These are phyloP conservation scores for Zhuqinia jingwanae DNA, from an alignment of 2,888 invertebrate species.

Conservation along the genomic window DNA sequence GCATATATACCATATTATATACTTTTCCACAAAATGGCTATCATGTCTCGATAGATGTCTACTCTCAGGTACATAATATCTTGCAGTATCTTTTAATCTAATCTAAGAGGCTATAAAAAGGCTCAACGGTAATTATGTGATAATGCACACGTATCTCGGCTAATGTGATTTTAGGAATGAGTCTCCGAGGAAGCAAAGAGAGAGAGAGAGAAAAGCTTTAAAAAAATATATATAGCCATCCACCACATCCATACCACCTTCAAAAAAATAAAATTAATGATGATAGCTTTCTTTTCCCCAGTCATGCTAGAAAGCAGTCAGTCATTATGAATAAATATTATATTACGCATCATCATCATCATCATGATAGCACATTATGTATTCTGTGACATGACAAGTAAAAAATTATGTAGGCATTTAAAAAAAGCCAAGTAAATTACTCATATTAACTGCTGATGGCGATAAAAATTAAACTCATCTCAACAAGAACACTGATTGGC, in stretches of 20 bases:
- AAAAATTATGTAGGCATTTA: too few species aligned
- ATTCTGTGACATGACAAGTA: too few species aligned
- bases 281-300: background rate
- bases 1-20: too few species aligned
- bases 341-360: background rate
- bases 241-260: background rate
- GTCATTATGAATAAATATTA: slow-evolving; percentile 1
- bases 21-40: too few species aligned
- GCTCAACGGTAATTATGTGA: slow-evolving; percentile 32
- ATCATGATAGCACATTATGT: background rate
- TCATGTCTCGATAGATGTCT: too few species aligned
- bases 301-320: too few species aligned
- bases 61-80: too few species aligned
- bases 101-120: background rate
- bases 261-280: slow-evolving; percentile 1
- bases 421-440: too few species aligned
- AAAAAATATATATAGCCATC: background rate
- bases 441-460: too few species aligned
- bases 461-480: too few species aligned
- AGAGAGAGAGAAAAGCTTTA: background rate
- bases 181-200: slow-evolving; percentile 2
- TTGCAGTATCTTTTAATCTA: slow-evolving; percentile 32
- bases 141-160: slow-evolving; percentile 17
- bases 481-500: too few species aligned
- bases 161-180: slow-evolving; percentile 31